A percentile compares a stretch with the other conserved stretches of the same genome.
Evolutionary conservation across 2,113 vertebrate genomes (phyloP).

Genomic region (Ageneiosus marmoratus): DNA sequence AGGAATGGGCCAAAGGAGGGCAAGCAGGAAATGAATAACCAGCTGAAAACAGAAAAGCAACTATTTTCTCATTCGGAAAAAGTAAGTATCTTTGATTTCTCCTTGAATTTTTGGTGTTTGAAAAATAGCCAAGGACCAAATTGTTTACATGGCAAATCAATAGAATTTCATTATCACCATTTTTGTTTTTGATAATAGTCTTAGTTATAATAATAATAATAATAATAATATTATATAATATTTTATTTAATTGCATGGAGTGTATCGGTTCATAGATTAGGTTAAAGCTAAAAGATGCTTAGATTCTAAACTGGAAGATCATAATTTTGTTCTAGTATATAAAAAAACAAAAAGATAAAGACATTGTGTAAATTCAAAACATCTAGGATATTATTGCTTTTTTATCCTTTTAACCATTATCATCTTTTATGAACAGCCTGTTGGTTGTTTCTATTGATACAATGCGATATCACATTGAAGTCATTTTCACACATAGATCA

Average conservation of each 20-base stretch:
- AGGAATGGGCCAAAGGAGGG: slow-evolving; percentile 31
- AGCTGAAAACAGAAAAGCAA: slow-evolving; percentile 46
- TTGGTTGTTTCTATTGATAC: too few species aligned
- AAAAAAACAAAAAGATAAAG: background rate
- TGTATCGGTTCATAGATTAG: background rate
- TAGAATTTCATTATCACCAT: background rate
- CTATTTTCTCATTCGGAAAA: slow-evolving; percentile 37
- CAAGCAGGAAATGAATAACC: slow-evolving; percentile 28
- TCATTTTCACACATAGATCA: too few species aligned
- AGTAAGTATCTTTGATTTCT: slow-evolving; percentile 57
- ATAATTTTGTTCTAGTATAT: too few species aligned
- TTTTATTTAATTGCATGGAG: background rate
- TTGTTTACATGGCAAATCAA: background rate
- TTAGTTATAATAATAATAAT: too few species aligned
- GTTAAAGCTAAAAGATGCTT: background rate
- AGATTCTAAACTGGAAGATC: background rate
- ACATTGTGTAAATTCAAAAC: background rate
- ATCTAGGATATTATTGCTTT: background rate
- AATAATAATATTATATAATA: background rate
- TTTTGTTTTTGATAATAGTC: too few species aligned
- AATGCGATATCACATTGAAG: too few species aligned
- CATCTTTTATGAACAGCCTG: too few species aligned
- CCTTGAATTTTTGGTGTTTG: background rate
- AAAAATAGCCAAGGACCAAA: background rate
- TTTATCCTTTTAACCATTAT: background rate